Evolutionary conservation across 92 coral and sea anemone genomes (phyloP), one percentile per base, ranked within the genome.

Genomic region (Porites cylindrica): DNA sequence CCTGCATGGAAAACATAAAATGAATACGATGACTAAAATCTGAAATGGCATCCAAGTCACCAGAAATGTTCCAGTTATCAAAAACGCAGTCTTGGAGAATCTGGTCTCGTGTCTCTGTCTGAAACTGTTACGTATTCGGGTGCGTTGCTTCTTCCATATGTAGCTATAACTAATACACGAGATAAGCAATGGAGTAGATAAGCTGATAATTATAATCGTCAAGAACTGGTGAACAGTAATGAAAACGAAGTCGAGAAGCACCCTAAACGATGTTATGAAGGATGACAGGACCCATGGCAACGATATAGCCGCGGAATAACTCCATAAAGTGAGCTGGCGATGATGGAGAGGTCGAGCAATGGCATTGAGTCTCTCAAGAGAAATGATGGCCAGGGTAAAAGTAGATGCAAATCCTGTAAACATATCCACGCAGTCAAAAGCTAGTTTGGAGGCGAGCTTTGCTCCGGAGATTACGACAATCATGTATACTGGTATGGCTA

Each of bases 351-450:
- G 95, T 65, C 85, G 82, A 1, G 82, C 86, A 50, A 92, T 91
- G 7, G 95, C 93, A 14, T 71, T 51, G 21, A 89, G 61, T 75
- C 95, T 85, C 73, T 92, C 95, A 6, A 92, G 70, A 5, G 95
- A 91, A 29, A 92, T 86, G 8, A 80, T 59, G 56, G 88, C 80
- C 63, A 92, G 76, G 1, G 95, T 81, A 8, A 92, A 82, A n/a
- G 86, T 78, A 1, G 95, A 92, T 1, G 93, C 87, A 78, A 92
- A 90, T 19, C 95, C 93, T 19, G 95, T 89, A 16, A 83, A 71
- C 68, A 92, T 90, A 60, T 92, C 95, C 11, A 90, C 82, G 51
- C 88, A 72, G 21, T 76, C 77, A 32, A 70, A 91, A 51, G 17
- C 80, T 14, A 83, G 53, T 11, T 23, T 20, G 6, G 86, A 51